Base-by-base conservation (phyloP, 2,888 invertebrate species). In the Dicycla oo region DNA sequence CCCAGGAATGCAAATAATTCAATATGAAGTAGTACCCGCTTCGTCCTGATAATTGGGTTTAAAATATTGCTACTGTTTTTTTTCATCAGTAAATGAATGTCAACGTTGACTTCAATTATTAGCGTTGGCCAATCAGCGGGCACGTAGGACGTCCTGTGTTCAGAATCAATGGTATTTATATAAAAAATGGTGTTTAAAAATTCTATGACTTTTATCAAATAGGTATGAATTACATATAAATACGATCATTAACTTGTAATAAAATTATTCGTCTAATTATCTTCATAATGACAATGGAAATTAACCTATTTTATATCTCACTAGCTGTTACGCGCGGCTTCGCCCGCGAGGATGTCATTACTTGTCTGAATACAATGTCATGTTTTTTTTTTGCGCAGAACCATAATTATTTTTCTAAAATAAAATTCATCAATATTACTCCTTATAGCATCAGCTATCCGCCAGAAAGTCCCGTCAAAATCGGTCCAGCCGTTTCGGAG, bases 61-160 rank as follows among this genome's bases (percentile, higher is more conserved):
- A 66, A 70, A 74, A 81, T 84, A 75, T 81, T 75, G 66, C 62
- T 73, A 61, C 67, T 72, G 67, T 72, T 58, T 63, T 58, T 63
- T 68, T 73, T 74, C 72, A 67, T 72, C 69, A 76, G 64, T 73
- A 67, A 84, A 70, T 75, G 79, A 73, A 80, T 79, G 78, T 63
- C 80, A 82, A 84, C 81, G 81, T 85, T 83, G 81, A 80, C 83
- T 87, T 84, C 85, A 88, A 88, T 88, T 88, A 88, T 88, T 88
- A 87, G 76, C 63, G 69, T 73, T 67, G 70, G 77, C 78, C 84
- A 83, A 83, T 81, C 79, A 81, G 71, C 58, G 69, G 64, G 72
- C 69, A 69, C 61, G 72, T 66, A 66, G 61, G 68, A 63, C 62
- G 38, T 53, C 47, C 57, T 66, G 68, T 61, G 71, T 69, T 54